Evolutionary conservation across 1,140 invertebrate species (phyloP).

Genomic region (Stegodyphus dumicola): DNA sequence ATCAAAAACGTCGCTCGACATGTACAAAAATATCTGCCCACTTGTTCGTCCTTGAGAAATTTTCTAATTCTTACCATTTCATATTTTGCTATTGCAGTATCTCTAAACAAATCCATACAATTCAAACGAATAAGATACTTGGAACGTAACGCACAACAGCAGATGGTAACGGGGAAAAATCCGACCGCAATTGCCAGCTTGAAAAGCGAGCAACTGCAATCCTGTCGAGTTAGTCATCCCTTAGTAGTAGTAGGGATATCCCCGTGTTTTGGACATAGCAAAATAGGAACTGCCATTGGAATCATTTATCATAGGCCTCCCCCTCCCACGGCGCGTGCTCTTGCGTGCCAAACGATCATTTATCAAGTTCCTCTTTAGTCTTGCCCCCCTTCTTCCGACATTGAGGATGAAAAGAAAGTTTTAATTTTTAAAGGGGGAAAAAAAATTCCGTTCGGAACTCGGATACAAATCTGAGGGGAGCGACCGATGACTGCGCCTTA

Average conservation of each 20-base stretch:
- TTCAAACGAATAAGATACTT: too few species aligned
- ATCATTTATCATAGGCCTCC: slow-evolving; percentile 25
- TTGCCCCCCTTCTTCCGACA: not conserved
- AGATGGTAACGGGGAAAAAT: not conserved
- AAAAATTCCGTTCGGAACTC: not conserved
- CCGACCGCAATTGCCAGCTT: not conserved
- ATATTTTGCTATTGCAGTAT: too few species aligned
- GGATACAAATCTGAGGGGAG: slow-evolving; percentile 16
- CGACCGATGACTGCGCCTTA: not conserved
- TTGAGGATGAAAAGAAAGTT: slow-evolving; percentile 33
- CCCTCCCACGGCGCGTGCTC: not conserved
- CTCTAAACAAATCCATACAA: too few species aligned
- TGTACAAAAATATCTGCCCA: too few species aligned
- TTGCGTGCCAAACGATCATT: slow-evolving; percentile 34
- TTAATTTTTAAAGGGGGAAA: slow-evolving; percentile 25
- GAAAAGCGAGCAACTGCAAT: not conserved
- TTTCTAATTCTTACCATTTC: too few species aligned
- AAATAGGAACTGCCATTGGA: slow-evolving; percentile 26
- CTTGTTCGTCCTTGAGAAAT: too few species aligned
- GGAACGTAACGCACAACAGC: not conserved
- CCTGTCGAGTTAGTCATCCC: slow-evolving; percentile 23
- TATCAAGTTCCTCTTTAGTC: slow-evolving; percentile 30
- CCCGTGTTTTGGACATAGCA: slow-evolving; percentile 30
- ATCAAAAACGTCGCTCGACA: too few species aligned
- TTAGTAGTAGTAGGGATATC: not conserved